Base-by-base conservation (phyloP, 1,140 invertebrate genomes). In the Drosophila albomicans region DNA sequence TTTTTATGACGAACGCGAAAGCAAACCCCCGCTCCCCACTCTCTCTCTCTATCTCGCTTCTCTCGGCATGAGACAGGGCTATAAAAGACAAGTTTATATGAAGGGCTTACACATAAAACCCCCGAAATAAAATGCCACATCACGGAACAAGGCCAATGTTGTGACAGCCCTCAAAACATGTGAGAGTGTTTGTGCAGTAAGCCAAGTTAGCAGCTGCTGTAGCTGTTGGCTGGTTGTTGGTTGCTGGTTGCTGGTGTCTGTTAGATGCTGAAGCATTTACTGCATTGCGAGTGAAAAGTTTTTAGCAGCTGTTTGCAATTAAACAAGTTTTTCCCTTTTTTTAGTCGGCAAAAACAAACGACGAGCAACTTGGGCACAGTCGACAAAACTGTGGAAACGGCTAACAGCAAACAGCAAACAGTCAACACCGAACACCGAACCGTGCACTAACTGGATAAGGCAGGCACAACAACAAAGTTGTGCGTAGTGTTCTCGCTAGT, bases 61-160 rank as follows among this genome's bases (percentile, higher is more conserved):
- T 30, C 16, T 4, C 32, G 25, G 20, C 32, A 16, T 16, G 49
- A 54, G 51, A 70, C 41, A 49, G 20, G 20, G 59, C 70, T 59
- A 81, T 85, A 85, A 84, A 85, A 78, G 69, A 71, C 78, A 85
- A 85, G 64, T 85, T 85, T 85, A 84, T 84, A 78, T 81, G 73
- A 86, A 81, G 75, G 72, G 82, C 66, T 75, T 69, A 56, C 59
- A 57, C 75, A 78, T 81, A 86, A 25, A 85, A 86, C 61, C 51
- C 75, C 65, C 41, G 41, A 78, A 86, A 86, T 81, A 86, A 86
- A 81, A 81, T 70, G 76, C 78, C 77, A 74, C 67, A 78, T 72
- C 81, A 78, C 65, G 65, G 58, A 68, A 70, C 75, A 88, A 87
- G 79, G 79, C 79, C 75, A 81, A 82, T 82, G 71, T 54, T 70